Base-by-base conservation (phyloP, 2,113 vertebrate genomes). In the Scolopax mira region DNA sequence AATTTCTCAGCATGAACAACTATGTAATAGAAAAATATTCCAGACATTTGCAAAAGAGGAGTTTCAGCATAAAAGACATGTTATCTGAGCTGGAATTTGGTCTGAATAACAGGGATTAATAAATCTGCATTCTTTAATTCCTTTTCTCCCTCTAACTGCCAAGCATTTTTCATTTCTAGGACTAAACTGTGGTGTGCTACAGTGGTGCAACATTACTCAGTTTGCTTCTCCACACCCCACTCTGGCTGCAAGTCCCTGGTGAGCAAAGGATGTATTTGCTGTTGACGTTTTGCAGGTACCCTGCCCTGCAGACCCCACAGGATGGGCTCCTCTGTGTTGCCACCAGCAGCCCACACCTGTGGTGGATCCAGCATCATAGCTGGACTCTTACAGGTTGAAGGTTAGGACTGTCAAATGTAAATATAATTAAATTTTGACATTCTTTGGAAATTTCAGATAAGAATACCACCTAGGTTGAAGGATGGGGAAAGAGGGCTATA, bases 11-110 rank as follows among this genome's bases (percentile, higher is more conserved):
- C 77, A 46, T 52, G 77, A 95, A 11, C 57, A 69, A 57, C 79
- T 67, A 69, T 90, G 77, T 67, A 67, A 85, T 18, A 95, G 58
- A 92, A 94, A 96, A 96, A 89, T 94, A 93, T 78, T 85, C 85
- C 85, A 93, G 74, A 51, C 70, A 6, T 22, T 87, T 95, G 73
- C 46, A 92, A 65, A 90, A 93, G 85, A 88, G 23, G 55, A 90
- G 41, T 65, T 85, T 88, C 64, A 88, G 57, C 52, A 67, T 57
- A 81, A 90, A 79, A 88, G 64, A 83, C 57, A 66, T 31, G 33
- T 84, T 94, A 86, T 71, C 61, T 19, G 79, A 88, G 52, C 67
- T 80, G 64, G 88, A 91, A 73, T 91, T 90, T 3, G 6, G 37
- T 33, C 62, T 70, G 58, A 94, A 90, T 51, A 80, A 95, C 74